Conservation (phyloP, 2,888 invertebrate genomes). For the Ochropacha duplaris region DNA sequence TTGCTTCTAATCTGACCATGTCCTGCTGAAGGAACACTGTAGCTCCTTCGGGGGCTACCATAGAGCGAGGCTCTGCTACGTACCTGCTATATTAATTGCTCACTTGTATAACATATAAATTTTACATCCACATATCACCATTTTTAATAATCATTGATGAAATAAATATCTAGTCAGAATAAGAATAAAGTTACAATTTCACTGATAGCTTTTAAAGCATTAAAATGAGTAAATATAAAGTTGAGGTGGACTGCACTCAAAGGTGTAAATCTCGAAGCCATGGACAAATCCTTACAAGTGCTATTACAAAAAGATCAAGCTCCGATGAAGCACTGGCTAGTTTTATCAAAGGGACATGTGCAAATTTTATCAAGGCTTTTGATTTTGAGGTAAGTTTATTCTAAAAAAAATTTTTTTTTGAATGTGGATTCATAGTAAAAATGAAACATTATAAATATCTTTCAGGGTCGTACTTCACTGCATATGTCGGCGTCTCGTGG, state of each 20-base stretch:
- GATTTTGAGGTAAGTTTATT: conserved; percentile 80
- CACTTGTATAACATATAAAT: conserved; percentile 15
- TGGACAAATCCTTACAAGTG: conserved; percentile 84
- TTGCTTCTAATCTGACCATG: conserved; percentile 57
- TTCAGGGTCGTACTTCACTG: conserved; percentile 88
- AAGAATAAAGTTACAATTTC: not conserved
- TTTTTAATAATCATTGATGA: conserved; percentile 11
- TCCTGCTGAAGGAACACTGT: conserved; percentile 48
- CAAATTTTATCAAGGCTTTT: conserved; percentile 82
- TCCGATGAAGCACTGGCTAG: conserved; percentile 83
- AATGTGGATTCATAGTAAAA: no score
- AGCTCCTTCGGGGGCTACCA: conserved; percentile 65
- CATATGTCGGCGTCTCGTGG: conserved; percentile 91
- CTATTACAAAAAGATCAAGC: conserved; percentile 85
- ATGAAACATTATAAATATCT: not conserved
- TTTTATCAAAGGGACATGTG: conserved; percentile 82
- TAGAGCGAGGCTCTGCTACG: conserved; percentile 39
- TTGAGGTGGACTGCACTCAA: conserved; percentile 82
- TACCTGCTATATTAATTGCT: conserved; percentile 41
- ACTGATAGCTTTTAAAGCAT: not conserved
- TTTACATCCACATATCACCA: conserved; percentile 30
- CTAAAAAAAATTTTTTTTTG: not conserved
- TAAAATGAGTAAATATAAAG: conserved; percentile 66
- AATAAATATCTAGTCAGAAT: not conserved
- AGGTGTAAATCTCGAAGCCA: conserved; percentile 83